phyloP scores from a whole-genome alignment of 2,113 vertebrate species.

The Notarius quadriscutis region DNA sequence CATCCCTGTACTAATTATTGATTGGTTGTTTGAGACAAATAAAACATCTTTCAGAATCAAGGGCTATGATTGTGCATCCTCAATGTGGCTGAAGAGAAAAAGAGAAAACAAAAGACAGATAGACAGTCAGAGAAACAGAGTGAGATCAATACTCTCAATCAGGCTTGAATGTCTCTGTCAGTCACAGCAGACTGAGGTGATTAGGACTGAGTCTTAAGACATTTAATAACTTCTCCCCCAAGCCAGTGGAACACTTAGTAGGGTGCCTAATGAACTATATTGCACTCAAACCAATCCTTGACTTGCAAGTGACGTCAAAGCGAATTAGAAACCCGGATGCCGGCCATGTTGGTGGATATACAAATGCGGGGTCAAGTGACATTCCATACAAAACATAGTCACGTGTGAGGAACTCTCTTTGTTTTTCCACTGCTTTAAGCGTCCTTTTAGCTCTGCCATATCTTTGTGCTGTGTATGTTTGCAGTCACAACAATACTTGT shows the following conservation, averaged over 20 bases:
- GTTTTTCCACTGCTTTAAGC: no score
- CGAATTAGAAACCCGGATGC: no score
- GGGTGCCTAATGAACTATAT: slow-evolving; percentile 87
- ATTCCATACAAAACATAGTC: no score
- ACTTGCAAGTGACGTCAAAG: no score
- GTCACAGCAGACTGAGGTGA: slow-evolving; percentile 88
- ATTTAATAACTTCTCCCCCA: slow-evolving; percentile 90
- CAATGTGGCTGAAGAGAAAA: slow-evolving; percentile 75
- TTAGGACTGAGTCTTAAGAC: slow-evolving; percentile 96
- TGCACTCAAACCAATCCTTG: slow-evolving; percentile 42
- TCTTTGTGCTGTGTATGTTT: no score
- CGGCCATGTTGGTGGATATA: no score
- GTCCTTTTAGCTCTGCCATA: no score
- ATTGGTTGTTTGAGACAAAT: slow-evolving; percentile 97
- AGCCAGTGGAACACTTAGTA: slow-evolving; percentile 76
- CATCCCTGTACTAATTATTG: slow-evolving; percentile 88
- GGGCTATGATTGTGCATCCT: slow-evolving; percentile 89
- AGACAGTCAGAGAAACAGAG: slow-evolving; percentile 49
- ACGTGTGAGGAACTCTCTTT: no score
- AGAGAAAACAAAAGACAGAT: slow-evolving; percentile 53
- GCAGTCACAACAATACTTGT: no score
- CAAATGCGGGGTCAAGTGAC: no score
- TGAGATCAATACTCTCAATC: slow-evolving; percentile 93
- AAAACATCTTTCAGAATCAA: slow-evolving; percentile 87
- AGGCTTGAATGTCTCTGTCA: slow-evolving; percentile 87